Conservation (phyloP, 2,113 vertebrate species). For the Protomyctophum bolini region DNA sequence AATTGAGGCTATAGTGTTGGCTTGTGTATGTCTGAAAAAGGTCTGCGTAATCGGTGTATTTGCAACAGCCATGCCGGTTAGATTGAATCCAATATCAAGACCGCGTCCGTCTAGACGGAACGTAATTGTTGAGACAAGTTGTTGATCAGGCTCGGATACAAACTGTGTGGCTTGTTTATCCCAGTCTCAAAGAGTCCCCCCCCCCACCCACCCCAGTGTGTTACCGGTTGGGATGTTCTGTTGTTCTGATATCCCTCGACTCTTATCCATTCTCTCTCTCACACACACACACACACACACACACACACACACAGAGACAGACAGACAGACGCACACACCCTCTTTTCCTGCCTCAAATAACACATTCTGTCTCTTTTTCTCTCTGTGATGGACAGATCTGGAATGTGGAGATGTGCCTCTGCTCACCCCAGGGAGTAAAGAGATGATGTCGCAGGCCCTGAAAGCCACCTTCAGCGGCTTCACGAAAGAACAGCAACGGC, state of each 20-base stretch:
- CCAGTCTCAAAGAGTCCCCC: too few relatives aligned
- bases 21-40: not conserved
- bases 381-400: conserved; percentile 83
- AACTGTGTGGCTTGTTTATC: conserved; percentile 25
- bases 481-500: conserved; percentile 92
- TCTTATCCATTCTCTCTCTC: too few relatives aligned
- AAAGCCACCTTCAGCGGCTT: conserved; percentile 98
- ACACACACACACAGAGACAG: too few relatives aligned
- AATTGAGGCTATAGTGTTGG: not conserved
- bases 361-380: not conserved
- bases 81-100: conserved; percentile 39
- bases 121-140: conserved; percentile 51
- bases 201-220: too few relatives aligned
- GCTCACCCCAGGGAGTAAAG: conserved; percentile 97
- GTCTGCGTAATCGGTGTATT: not conserved
- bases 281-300: too few relatives aligned
- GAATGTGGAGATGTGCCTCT: conserved; percentile 96
- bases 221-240: not conserved
- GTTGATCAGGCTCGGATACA: conserved; percentile 48
- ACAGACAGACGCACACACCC: too few relatives aligned
- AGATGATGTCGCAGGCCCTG: conserved; percentile 99
- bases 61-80: conserved; percentile 30
- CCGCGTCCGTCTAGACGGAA: conserved; percentile 47
- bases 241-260: not conserved
- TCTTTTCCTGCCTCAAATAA: not conserved